phyloP scores from a whole-genome alignment of 2,113 vertebrate species.

The Cynocephalus volans region DNA sequence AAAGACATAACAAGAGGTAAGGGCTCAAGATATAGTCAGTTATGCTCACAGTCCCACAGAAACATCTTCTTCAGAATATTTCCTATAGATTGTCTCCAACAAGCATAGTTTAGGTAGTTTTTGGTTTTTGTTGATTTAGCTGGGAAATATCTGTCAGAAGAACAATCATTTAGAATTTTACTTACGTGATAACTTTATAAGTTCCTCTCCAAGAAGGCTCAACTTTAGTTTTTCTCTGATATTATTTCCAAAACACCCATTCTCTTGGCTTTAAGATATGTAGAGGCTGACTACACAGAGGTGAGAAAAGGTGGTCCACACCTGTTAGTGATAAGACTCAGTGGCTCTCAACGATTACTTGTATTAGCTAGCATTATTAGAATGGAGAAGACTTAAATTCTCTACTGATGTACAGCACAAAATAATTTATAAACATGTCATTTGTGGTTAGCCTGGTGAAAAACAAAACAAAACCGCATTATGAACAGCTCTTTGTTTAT shows the following conservation, averaged over 20 bases:
- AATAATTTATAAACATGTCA: constrained; percentile 25
- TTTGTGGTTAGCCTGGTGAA: neutral
- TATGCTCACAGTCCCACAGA: too few species aligned
- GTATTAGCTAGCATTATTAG: neutral
- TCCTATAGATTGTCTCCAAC: neutral
- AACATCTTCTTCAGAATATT: neutral
- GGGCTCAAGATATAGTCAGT: too few species aligned
- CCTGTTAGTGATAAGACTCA: neutral
- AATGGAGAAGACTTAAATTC: neutral
- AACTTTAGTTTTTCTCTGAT: neutral
- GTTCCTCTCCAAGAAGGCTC: neutral
- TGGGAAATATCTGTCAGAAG: neutral
- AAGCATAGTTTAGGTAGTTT: neutral
- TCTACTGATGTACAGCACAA: neutral
- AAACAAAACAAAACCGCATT: neutral
- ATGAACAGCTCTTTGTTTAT: neutral
- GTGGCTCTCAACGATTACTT: neutral
- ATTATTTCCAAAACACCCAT: neutral
- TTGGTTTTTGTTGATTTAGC: neutral
- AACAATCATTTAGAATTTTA: neutral
- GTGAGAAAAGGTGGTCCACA: neutral
- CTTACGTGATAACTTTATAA: neutral
- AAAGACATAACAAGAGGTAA: too few species aligned
- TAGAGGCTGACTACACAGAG: neutral
- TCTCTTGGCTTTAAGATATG: neutral